Conservation (phyloP, 1,140 invertebrate genomes). For the Druon quercuslanigerum region DNA sequence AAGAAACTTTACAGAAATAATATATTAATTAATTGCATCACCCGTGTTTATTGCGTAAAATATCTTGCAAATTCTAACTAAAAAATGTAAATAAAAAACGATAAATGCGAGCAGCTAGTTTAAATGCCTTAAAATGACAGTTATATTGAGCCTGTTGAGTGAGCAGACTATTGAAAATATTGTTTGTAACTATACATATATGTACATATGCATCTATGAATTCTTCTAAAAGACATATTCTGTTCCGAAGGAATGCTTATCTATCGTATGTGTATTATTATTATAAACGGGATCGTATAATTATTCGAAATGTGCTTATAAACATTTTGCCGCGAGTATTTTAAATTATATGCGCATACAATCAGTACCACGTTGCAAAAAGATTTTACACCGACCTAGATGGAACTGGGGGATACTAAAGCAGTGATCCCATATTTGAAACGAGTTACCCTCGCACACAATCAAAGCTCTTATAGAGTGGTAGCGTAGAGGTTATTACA, state of each 20-base stretch:
- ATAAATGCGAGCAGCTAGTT: constrained; percentile 8
- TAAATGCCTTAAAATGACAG: constrained; percentile 24
- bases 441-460: too few relatives aligned
- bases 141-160: constrained; percentile 6
- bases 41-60: too few relatives aligned
- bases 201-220: constrained; percentile 26
- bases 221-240: constrained; percentile 30
- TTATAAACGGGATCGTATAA: neutral
- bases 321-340: neutral
- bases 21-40: too few relatives aligned
- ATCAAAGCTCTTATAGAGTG: too few relatives aligned
- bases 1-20: too few relatives aligned
- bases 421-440: too few relatives aligned
- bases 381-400: neutral
- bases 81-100: neutral
- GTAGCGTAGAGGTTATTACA: too few relatives aligned
- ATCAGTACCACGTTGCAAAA: constrained; percentile 39
- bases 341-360: neutral
- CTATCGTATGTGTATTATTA: neutral
- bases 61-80: too few relatives aligned
- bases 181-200: constrained; percentile 26
- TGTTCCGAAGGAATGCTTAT: constrained; percentile 18
- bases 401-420: too few relatives aligned
- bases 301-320: neutral
- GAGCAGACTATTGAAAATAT: constrained; percentile 8